phyloP scores from a whole-genome alignment of 1,140 invertebrate genomes.

The Yoshiicerus persimilis region DNA sequence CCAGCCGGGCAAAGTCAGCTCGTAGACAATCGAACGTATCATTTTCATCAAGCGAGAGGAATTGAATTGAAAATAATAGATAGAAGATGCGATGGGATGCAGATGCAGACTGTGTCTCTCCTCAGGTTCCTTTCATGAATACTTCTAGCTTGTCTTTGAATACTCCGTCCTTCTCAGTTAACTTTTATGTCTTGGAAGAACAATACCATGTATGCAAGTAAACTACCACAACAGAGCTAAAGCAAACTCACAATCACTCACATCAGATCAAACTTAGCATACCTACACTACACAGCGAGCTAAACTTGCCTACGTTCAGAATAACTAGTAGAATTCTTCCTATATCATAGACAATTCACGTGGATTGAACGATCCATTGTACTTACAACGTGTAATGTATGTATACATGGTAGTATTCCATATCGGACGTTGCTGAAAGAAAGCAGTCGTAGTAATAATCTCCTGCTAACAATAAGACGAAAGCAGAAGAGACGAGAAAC shows the following conservation, averaged over 20 bases:
- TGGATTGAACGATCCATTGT: background rate
- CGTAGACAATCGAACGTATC: conserved; percentile 41
- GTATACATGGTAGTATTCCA: background rate
- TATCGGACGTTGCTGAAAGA: background rate
- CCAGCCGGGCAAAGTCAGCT: conserved; percentile 22
- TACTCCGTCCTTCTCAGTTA: conserved; percentile 7
- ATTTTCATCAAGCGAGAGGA: conserved; percentile 38
- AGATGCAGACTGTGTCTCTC: conserved; percentile 18
- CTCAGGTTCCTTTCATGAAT: conserved; percentile 31
- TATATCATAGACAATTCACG: conserved; percentile 1
- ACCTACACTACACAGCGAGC: background rate
- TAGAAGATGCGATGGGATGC: conserved; percentile 29
- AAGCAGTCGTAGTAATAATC: background rate
- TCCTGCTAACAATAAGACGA: background rate
- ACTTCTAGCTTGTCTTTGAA: conserved; percentile 8
- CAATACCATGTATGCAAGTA: background rate
- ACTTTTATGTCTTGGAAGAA: conserved; percentile 13
- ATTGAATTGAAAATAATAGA: conserved; percentile 36
- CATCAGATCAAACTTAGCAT: background rate
- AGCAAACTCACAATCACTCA: background rate
- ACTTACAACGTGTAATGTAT: background rate
- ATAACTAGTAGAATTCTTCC: background rate
- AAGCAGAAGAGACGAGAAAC: too few species aligned
- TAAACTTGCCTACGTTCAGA: background rate
- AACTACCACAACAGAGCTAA: background rate